Percentiles rank a stretch among this genome's conserved stretches.
These are phyloP conservation scores for Tetragonula clypearis DNA, from an alignment of 1,140 invertebrate genomes.

Conservation along the genomic window DNA sequence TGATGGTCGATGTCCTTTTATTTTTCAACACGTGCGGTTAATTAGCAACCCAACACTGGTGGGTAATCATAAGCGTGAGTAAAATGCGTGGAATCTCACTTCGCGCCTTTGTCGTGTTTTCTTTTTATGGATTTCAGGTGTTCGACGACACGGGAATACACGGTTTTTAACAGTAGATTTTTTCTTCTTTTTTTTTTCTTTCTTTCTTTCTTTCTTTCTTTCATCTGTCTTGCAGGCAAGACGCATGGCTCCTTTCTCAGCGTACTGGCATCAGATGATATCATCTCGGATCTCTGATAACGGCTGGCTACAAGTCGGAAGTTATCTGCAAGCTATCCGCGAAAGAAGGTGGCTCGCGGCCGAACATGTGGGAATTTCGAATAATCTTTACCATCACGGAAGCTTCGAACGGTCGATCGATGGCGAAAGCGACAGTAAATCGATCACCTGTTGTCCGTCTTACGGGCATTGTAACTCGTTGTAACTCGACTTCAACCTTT, in stretches of 20 bases:
- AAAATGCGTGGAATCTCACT: background rate
- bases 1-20: background rate
- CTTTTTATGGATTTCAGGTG: background rate
- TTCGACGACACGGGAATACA: background rate
- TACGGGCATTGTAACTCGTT: background rate
- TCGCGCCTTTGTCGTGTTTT: background rate
- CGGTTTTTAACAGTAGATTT: background rate
- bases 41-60: background rate
- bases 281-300: constrained; percentile 46
- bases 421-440: constrained; percentile 8
- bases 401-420: constrained; percentile 22
- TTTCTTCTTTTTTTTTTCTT: background rate
- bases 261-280: constrained; percentile 26
- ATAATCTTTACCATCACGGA: constrained; percentile 38
- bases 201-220: no score
- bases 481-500: background rate
- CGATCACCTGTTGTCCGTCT: background rate
- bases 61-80: background rate
- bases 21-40: background rate
- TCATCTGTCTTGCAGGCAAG: background rate
- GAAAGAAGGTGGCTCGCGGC: constrained; percentile 5
- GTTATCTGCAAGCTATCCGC: background rate
- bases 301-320: constrained; percentile 24
- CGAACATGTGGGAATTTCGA: constrained; percentile 35
- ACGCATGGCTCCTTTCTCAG: constrained; percentile 24